Evolutionary conservation across 2,888 invertebrate genomes (phyloP), one percentile per base, ranked within the genome.

Genomic region (Eristalis tenax): DNA sequence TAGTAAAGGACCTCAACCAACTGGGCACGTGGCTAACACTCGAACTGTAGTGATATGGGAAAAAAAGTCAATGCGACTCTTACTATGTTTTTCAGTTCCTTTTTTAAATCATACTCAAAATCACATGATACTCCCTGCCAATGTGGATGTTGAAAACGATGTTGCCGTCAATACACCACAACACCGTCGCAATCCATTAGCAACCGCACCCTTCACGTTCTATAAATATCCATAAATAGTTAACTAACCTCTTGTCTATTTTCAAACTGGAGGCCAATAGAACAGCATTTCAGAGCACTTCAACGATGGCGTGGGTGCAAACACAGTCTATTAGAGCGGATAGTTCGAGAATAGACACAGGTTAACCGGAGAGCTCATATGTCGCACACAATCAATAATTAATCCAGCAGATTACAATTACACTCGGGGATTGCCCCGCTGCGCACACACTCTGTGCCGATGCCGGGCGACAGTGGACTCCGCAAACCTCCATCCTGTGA

Each of bases 321-420:
- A 18, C n/a, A 50, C n/a, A 18, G 50, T 50, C 50, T 8, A 18
- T 50, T 50, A 18, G 18, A 15, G 4, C n/a, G n/a, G n/a, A 35
- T 35, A 6, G 56, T 22, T 13, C 35, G 8, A 35, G 57, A 57
- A 57, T 38, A 69, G 35, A 15, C 35, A 35, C 56, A n/a, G 50
- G 35, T 18, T 57, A 57, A 23, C 57, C 18, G 13, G 13, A 18
- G 28, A 43, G n/a, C 15, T 50, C 43, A 26, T 43, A 43, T 66
- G 66, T 66, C 66, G 43, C 11, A 18, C 40, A 35, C 28, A 56
- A 35, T 69, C 6, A 69, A 57, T 56, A 35, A 69, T 69, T 57
- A 22, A 69, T 69, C 57, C 35, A 18, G 11, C 13, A 69, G 57
- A 57, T 57, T 57, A 35, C 57, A 69, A 57, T 57, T 35, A 57